Percentiles rank a stretch among this genome's conserved stretches.
Evolutionary conservation across 53 echinoderm and acorn worm species (phyloP).

Genomic region (Astropecten irregularis): DNA sequence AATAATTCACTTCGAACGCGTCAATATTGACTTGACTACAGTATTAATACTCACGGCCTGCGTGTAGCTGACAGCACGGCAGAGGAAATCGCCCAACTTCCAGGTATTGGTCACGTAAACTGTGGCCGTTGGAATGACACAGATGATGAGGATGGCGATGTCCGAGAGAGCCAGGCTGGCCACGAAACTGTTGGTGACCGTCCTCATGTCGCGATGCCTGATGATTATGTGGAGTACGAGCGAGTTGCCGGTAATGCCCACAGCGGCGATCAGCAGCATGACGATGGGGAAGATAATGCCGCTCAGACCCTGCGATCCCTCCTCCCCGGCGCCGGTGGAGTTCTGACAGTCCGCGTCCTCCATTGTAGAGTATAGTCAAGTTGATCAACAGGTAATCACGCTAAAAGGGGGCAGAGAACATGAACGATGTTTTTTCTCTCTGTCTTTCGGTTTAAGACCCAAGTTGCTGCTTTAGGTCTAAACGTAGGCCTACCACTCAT

Average conservation of each 20-base stretch:
- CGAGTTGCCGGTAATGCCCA: conserved; percentile 84
- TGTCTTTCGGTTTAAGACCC: no score
- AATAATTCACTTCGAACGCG: no score
- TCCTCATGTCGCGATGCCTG: conserved; percentile 87
- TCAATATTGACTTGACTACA: no score
- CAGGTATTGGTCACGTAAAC: conserved; percentile 47
- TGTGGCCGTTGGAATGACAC: conserved; percentile 75
- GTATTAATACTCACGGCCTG: conserved; percentile 79
- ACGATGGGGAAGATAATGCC: conserved; percentile 29
- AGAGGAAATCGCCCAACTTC: conserved; percentile 72
- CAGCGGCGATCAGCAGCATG: conserved; percentile 64
- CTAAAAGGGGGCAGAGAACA: no score
- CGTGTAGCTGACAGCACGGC: conserved; percentile 68
- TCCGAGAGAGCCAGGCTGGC: conserved; percentile 87
- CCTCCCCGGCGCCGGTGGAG: not conserved
- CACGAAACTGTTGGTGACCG: conserved; percentile 93
- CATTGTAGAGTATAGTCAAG: conserved; percentile 12
- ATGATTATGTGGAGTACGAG: conserved; percentile 80
- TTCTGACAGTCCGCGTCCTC: not conserved
- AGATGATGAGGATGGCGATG: conserved; percentile 76
- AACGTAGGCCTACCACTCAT: no score
- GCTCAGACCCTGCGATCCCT: not conserved
- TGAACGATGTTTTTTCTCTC: no score
- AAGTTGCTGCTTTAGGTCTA: no score
- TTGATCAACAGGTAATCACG: no score